A percentile compares a stretch with the other conserved stretches of the same genome.
Evolutionary conservation across 2,113 vertebrate genomes (phyloP).

Genomic region (Heloderma charlesbogerti): DNA sequence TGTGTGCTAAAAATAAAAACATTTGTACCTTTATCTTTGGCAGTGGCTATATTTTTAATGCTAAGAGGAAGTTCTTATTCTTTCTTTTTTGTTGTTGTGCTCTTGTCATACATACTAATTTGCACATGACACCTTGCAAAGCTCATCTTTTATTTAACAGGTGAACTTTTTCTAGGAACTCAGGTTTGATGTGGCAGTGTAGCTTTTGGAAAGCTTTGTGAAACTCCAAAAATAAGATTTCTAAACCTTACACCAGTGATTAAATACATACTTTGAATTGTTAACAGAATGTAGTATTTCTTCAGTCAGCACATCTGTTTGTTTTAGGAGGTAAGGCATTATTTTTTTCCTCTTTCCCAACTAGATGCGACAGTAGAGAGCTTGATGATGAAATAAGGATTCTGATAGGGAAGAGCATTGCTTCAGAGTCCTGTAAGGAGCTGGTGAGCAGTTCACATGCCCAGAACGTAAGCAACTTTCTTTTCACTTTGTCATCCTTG

Average conservation of each 20-base stretch:
- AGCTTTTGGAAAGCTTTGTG: not conserved
- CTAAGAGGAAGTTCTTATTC: not conserved
- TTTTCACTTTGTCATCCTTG: slow-evolving; percentile 48
- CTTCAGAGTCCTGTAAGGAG: not conserved
- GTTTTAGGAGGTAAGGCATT: not conserved
- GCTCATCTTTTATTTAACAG: not conserved
- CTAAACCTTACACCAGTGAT: not conserved
- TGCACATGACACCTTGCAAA: not conserved
- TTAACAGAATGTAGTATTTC: slow-evolving; percentile 31
- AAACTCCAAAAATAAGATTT: not conserved
- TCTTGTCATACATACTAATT: not conserved
- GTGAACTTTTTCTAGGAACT: not conserved
- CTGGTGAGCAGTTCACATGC: slow-evolving; percentile 16
- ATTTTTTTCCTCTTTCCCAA: slow-evolving; percentile 16
- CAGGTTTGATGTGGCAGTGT: not conserved
- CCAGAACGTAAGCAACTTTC: slow-evolving; percentile 66
- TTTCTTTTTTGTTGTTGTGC: not conserved
- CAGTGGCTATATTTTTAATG: not conserved
- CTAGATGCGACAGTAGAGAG: slow-evolving; percentile 80
- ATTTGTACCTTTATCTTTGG: not conserved
- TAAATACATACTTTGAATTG: not conserved
- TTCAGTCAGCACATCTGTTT: fast-evolving
- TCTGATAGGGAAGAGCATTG: slow-evolving; percentile 69
- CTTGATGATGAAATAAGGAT: slow-evolving; percentile 74
- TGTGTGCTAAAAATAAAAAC: not conserved